phyloP scores from a whole-genome alignment of 2,888 invertebrate species.

The Netelia fuscicornis region DNA sequence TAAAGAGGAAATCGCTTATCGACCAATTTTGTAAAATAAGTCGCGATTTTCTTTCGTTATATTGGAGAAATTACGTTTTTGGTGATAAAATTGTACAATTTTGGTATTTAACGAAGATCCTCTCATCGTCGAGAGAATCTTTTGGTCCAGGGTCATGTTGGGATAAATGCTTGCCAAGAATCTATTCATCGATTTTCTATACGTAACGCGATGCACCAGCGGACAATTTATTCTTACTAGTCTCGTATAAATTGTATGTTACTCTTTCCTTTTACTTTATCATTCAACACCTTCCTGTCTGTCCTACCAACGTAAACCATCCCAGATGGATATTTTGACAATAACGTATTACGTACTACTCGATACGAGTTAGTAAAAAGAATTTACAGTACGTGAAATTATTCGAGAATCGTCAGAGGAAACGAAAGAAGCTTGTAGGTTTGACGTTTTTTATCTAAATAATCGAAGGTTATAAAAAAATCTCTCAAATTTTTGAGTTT shows the following conservation, averaged over 20 bases:
- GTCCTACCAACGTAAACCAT: not conserved
- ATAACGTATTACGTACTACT: slow-evolving; percentile 43
- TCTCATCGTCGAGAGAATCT: slow-evolving; percentile 36
- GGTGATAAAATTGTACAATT: not conserved
- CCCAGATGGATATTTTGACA: slow-evolving; percentile 20
- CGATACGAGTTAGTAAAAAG: slow-evolving; percentile 10
- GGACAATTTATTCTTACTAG: not conserved
- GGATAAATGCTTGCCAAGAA: slow-evolving; percentile 54
- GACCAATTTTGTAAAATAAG: too few species aligned
- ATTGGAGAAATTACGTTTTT: too few species aligned
- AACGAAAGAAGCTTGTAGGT: slow-evolving; percentile 40
- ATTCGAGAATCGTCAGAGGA: slow-evolving; percentile 37
- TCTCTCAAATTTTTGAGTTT: not conserved
- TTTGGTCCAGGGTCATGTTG: slow-evolving; percentile 29
- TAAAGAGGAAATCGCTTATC: too few species aligned
- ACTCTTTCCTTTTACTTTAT: slow-evolving; percentile 31
- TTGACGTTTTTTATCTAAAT: slow-evolving; percentile 18
- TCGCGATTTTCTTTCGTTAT: too few species aligned
- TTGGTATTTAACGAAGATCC: not conserved
- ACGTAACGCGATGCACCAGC: slow-evolving; percentile 47
- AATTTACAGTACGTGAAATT: slow-evolving; percentile 50
- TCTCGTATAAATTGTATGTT: not conserved
- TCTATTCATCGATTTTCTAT: slow-evolving; percentile 58
- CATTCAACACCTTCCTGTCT: slow-evolving; percentile 4
- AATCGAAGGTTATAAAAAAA: slow-evolving; percentile 8